Base-by-base conservation (phyloP, 2,113 vertebrate genomes). In the Pithys albifrons region DNA sequence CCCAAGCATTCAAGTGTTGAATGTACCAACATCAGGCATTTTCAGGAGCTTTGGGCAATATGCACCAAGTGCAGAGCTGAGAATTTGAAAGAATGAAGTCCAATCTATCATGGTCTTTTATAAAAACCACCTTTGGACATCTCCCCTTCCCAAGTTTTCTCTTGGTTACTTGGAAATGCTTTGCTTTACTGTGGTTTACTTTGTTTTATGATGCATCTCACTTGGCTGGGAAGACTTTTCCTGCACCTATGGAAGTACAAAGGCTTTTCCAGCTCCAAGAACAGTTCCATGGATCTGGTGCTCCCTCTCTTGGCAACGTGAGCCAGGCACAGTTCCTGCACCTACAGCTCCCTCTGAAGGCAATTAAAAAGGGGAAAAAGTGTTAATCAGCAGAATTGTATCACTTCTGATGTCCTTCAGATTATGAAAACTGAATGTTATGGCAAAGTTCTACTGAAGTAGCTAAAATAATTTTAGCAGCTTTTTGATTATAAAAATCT, bases 241-340 rank as follows among this genome's bases (percentile, higher is more conserved):
- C 65, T 72, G 79, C 23, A 22, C 66, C 70, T 80, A 9, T 7
- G 5, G 2, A 51, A 66, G 49, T n/a, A 46, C 31, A 43, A 49
- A 75, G 5, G 61, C 37, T 81, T 62, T 24, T 27, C 23, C 76
- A 74, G 80, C 57, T 29, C 80, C 70, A 59, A 1, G 24, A 74
- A 59, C 1, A 20, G 1, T 69, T 24, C n/a, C 65, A 16, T 16
- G 48, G 25, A 28, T n/a, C 85, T 14, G 78, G 72, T 14, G 48
- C 93, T 93, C 93, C 96, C 95, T 87, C 96, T 97, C 83, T 22
- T 61, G 91, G 90, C 79, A 65, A 29, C 2, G 27, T 23, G 55
- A 61, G 19, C 35, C 16, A 67, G 0, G 9, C 4, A 19, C 58
- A 86, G 33, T 1, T 65, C 23, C 37, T 52, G 14, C 73, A 91